Conservation (phyloP, 1,140 invertebrate species). For the Nasonia vitripennis region DNA sequence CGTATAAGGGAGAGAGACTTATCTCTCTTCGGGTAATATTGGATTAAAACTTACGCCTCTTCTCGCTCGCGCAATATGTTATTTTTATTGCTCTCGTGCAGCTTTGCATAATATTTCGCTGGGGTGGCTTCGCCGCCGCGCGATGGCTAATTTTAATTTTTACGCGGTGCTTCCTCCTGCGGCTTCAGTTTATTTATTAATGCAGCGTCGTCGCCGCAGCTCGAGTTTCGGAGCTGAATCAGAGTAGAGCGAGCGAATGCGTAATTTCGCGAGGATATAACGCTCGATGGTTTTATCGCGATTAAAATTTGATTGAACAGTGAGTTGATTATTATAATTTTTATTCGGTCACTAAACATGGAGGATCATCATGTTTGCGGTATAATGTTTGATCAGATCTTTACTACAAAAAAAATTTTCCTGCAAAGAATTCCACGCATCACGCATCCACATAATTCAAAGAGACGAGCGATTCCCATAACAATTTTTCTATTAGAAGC, state of each 20-base stretch:
- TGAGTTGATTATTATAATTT: not conserved
- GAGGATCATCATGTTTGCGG: too few relatives aligned
- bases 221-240: not conserved
- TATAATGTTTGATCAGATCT: too few relatives aligned
- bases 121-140: conserved; percentile 58
- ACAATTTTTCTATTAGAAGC: conserved; percentile 15
- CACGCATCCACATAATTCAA: not conserved
- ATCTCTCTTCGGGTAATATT: conserved; percentile 71
- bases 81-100: conserved; percentile 75
- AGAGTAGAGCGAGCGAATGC: not conserved
- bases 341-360: too few relatives aligned
- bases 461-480: not conserved
- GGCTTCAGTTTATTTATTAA: conserved; percentile 68
- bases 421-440: not conserved
- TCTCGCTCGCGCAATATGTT: conserved; percentile 73
- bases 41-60: conserved; percentile 76
- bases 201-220: conserved; percentile 49
- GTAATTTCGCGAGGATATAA: not conserved
- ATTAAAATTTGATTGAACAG: conserved; percentile 5
- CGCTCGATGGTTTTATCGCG: not conserved
- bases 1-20: conserved; percentile 63
- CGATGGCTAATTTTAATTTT: conserved; percentile 74
- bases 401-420: too few relatives aligned
- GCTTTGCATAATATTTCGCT: conserved; percentile 75
- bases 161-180: conserved; percentile 58